Evolutionary conservation across 2,113 vertebrate species (phyloP).

Genomic region (Ascaphus truei): DNA sequence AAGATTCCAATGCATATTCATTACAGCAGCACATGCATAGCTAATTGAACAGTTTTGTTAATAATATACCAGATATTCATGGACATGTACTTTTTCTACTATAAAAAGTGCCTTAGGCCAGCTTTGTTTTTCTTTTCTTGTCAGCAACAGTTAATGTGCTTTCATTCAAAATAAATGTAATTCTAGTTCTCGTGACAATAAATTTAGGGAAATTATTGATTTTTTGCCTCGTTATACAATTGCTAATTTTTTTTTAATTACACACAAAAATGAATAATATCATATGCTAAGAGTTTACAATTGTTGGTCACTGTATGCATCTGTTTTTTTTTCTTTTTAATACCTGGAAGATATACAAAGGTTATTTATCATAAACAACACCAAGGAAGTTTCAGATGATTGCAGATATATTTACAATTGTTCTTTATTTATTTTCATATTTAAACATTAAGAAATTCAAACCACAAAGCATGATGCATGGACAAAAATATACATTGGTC

Average conservation of each 20-base stretch:
- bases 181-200: slow-evolving; percentile 71
- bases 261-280: slow-evolving; percentile 46
- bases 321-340: slow-evolving; percentile 47
- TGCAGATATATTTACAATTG: too few relatives aligned
- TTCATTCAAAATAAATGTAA: slow-evolving; percentile 73
- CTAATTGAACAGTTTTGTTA: slow-evolving; percentile 78
- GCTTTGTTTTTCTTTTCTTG: slow-evolving; percentile 70
- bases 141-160: slow-evolving; percentile 74
- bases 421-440: too few relatives aligned
- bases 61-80: slow-evolving; percentile 79
- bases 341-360: slow-evolving; percentile 38
- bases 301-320: slow-evolving; percentile 48
- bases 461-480: too few relatives aligned
- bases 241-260: slow-evolving; percentile 50
- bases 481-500: too few relatives aligned
- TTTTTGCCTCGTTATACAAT: slow-evolving; percentile 68
- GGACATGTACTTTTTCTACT: slow-evolving; percentile 73
- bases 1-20: slow-evolving; percentile 71
- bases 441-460: too few relatives aligned
- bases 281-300: slow-evolving; percentile 48
- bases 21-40: slow-evolving; percentile 67
- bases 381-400: slow-evolving; percentile 49
- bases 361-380: slow-evolving; percentile 51
- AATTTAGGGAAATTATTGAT: slow-evolving; percentile 67
- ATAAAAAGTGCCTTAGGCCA: slow-evolving; percentile 74